Conservation (phyloP, 2,888 invertebrate genomes). For the Cantharis flavilabris region DNA sequence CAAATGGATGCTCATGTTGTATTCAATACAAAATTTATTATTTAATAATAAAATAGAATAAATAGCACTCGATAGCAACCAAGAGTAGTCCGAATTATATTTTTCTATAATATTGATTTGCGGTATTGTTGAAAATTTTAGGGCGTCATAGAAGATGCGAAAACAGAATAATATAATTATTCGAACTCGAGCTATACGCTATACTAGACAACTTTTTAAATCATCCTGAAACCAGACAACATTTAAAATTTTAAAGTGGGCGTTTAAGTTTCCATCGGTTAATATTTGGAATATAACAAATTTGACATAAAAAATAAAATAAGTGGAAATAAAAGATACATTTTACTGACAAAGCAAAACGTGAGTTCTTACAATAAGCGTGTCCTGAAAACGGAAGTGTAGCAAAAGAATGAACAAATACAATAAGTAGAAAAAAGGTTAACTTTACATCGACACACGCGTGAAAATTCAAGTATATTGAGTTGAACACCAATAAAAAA, state of each 20-base stretch:
- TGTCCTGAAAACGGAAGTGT: conserved; percentile 18
- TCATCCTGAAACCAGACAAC: too few relatives aligned
- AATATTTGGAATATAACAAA: conserved; percentile 1
- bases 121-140: not conserved
- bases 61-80: not conserved
- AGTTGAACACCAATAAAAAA: conserved; percentile 15
- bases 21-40: conserved; percentile 21
- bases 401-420: conserved; percentile 17
- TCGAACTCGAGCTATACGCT: not conserved
- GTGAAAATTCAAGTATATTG: conserved; percentile 22
- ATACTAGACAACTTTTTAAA: too few relatives aligned
- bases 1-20: conserved; percentile 26
- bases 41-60: conserved; percentile 25
- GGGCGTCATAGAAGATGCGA: not conserved
- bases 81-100: not conserved
- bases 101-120: not conserved
- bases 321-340: conserved; percentile 14
- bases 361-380: conserved; percentile 17
- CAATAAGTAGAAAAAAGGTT: conserved; percentile 13
- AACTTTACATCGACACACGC: conserved; percentile 20
- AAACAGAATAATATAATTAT: not conserved
- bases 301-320: conserved; percentile 18
- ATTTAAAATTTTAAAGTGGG: not conserved
- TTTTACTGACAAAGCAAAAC: conserved; percentile 22
- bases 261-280: not conserved